A percentile compares a stretch with the other conserved stretches of the same genome.
Conservation (phyloP, 2,797 vertebrate species). For the Ptychobarbus kaznakovi region DNA sequence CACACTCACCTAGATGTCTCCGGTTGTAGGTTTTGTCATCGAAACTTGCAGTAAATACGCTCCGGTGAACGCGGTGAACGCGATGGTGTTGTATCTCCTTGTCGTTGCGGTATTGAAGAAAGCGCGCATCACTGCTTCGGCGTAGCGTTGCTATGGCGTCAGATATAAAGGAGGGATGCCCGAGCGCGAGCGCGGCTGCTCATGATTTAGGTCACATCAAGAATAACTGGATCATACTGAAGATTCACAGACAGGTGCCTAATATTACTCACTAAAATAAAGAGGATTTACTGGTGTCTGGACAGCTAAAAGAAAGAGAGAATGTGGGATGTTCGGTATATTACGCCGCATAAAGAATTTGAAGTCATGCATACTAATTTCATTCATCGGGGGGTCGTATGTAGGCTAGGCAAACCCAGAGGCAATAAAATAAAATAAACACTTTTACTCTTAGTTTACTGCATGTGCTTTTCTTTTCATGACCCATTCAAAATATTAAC, state of each 20-base stretch:
- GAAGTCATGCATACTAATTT: background rate
- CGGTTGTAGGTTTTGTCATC: background rate
- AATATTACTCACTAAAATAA: background rate
- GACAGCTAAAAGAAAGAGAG: background rate
- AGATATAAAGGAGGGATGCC: conserved; percentile 45
- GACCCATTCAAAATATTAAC: background rate
- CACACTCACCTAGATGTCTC: conserved; percentile 33
- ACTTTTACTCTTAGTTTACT: background rate
- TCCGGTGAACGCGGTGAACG: background rate
- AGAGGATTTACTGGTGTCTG: background rate
- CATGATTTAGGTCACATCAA: conserved; percentile 38
- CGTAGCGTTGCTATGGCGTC: conserved; percentile 43
- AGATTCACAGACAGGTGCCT: conserved; percentile 3
- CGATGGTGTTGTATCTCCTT: conserved; percentile 4
- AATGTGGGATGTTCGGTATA: background rate
- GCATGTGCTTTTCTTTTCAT: background rate
- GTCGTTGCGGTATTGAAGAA: conserved; percentile 26
- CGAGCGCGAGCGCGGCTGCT: conserved; percentile 31
- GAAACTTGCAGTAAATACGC: background rate
- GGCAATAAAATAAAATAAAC: no score
- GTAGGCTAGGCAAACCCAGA: background rate
- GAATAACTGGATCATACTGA: conserved; percentile 15
- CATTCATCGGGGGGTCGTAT: background rate
- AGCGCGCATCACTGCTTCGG: conserved; percentile 26
- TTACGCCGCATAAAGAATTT: background rate